A percentile compares a stretch with the other conserved stretches of the same genome.
These are phyloP conservation scores for Drosophila biarmipes DNA, from an alignment of 1,140 invertebrate species.

Conservation along the genomic window DNA sequence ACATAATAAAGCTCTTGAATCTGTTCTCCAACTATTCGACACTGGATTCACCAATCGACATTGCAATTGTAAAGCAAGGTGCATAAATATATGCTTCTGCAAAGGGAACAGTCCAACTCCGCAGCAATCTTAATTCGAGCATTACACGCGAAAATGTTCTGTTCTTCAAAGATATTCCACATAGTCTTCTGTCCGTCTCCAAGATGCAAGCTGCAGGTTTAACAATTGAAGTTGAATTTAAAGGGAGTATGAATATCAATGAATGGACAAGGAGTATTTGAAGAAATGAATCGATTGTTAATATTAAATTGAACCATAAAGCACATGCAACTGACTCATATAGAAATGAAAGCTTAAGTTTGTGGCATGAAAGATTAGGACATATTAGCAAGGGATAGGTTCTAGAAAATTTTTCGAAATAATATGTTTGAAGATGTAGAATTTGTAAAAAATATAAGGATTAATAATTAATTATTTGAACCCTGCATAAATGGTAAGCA, in stretches of 20 bases:
- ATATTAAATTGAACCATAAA: conserved; percentile 8
- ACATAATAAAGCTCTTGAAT: conserved; percentile 68
- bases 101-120: conserved; percentile 2
- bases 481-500: too few relatives aligned
- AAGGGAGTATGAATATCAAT: neutral
- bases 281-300: conserved; percentile 5
- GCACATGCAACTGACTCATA: conserved; percentile 4
- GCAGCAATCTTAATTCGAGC: neutral
- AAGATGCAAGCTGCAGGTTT: conserved; percentile 3
- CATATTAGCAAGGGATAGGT: neutral
- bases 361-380: conserved; percentile 11
- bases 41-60: conserved; percentile 6
- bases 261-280: conserved; percentile 11
- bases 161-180: conserved; percentile 6
- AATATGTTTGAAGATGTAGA: too few relatives aligned
- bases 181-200: conserved; percentile 6
- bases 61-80: conserved; percentile 1
- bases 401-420: neutral
- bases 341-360: conserved; percentile 10
- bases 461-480: neutral
- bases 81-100: conserved; percentile 6
- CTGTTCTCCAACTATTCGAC: conserved; percentile 41
- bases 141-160: conserved; percentile 11
- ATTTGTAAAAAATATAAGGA: conserved; percentile 5
- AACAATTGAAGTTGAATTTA: conserved; percentile 9